These are phyloP conservation scores for Sebastes steindachneri DNA, from an alignment of 2,797 vertebrate species.

Conservation along the genomic window DNA sequence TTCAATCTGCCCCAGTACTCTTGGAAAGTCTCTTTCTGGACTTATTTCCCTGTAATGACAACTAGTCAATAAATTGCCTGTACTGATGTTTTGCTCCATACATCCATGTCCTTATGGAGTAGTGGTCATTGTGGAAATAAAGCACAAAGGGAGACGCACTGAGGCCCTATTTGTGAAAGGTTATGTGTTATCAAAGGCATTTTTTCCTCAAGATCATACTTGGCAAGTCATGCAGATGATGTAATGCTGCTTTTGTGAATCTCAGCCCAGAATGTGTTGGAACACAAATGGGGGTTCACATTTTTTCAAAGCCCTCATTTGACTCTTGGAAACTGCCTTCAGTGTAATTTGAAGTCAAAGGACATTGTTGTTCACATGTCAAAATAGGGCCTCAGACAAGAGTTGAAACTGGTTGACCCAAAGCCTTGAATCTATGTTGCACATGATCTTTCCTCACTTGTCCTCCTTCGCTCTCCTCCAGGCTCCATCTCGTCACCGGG, in stretches of 20 bases:
- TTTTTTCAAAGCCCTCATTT: conserved; percentile 28
- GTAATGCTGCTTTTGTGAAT: conserved; percentile 45
- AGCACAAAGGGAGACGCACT: conserved; percentile 54
- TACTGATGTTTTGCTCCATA: conserved; percentile 46
- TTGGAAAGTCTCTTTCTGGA: conserved; percentile 40
- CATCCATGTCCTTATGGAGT: conserved; percentile 29
- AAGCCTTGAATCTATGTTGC: background rate
- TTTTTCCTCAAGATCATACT: conserved; percentile 42
- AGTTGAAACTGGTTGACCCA: conserved; percentile 35
- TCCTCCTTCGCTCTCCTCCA: conserved; percentile 49
- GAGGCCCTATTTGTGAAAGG: conserved; percentile 65
- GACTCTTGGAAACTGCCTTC: conserved; percentile 21
- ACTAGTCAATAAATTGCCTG: conserved; percentile 49
- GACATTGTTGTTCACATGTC: conserved; percentile 25
- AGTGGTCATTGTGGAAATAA: conserved; percentile 62
- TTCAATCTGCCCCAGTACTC: conserved; percentile 34
- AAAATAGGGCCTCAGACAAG: conserved; percentile 65
- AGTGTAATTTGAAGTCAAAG: conserved; percentile 18
- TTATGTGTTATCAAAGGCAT: conserved; percentile 25
- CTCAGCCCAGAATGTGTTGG: conserved; percentile 13
- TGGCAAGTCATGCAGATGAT: conserved; percentile 41
- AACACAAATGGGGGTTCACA: conserved; percentile 24
- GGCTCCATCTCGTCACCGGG: conserved; percentile 86
- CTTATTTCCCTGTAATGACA: conserved; percentile 45
- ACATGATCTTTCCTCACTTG: conserved; percentile 36